phyloP scores from a whole-genome alignment of 2,888 invertebrate genomes.

The Gasteruption jaculator region DNA sequence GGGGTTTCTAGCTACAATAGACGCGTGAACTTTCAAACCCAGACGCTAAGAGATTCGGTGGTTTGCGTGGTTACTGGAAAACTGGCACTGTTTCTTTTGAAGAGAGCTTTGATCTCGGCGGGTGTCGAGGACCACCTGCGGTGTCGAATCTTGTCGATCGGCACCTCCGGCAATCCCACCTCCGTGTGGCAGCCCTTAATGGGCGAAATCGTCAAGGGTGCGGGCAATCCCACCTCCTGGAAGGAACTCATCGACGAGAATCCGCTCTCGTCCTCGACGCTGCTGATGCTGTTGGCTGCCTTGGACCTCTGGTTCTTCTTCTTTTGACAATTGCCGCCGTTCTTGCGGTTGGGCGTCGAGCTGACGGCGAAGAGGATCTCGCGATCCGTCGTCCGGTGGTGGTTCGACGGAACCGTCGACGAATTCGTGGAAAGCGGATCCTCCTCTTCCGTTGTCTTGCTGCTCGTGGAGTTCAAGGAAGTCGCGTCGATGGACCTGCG shows the following conservation, averaged over 20 bases:
- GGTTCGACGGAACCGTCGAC: background rate
- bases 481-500: constrained; percentile 41
- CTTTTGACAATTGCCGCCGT: constrained; percentile 20
- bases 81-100: constrained; percentile 40
- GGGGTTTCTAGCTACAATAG: too few relatives aligned
- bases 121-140: constrained; percentile 48
- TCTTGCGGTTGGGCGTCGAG: constrained; percentile 32
- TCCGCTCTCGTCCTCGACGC: constrained; percentile 75
- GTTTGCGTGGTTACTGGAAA: constrained; percentile 33
- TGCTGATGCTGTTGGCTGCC: constrained; percentile 39
- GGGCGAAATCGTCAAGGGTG: constrained; percentile 25
- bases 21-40: too few relatives aligned
- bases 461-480: constrained; percentile 40
- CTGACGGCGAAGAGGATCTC: background rate
- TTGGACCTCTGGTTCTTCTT: constrained; percentile 31
- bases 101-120: constrained; percentile 39
- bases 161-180: constrained; percentile 44
- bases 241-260: constrained; percentile 83
- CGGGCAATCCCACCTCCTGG: constrained; percentile 73
- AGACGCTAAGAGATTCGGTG: constrained; percentile 44
- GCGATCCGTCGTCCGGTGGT: too few relatives aligned
- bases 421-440: constrained; percentile 21
- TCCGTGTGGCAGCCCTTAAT: constrained; percentile 45
- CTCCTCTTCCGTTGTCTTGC: constrained; percentile 39
- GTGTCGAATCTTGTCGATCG: constrained; percentile 39